A percentile compares a stretch with the other conserved stretches of the same genome.
Evolutionary conservation across 2,113 vertebrate species (phyloP).

Genomic region (Rhinolophus ferrumequinum): DNA sequence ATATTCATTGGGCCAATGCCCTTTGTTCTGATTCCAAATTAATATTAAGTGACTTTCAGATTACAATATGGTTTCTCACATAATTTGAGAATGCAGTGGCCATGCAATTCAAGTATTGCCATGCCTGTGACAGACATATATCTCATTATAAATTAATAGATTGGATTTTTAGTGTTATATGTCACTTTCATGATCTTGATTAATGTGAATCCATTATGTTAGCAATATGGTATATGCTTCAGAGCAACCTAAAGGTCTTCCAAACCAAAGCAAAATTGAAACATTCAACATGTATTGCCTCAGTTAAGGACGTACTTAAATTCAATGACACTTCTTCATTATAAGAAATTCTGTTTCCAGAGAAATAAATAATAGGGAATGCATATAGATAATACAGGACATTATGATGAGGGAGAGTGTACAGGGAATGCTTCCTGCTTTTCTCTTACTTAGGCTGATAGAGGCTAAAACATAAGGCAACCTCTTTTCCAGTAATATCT

Average conservation of each 20-base stretch:
- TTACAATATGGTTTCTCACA: neutral
- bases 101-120: neutral
- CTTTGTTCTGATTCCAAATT: neutral
- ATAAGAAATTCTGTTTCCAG: neutral
- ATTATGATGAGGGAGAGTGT: neutral
- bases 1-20: neutral
- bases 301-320: neutral
- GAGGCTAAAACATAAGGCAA: neutral
- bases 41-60: neutral
- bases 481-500: neutral
- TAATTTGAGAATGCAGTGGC: neutral
- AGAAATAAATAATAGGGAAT: neutral
- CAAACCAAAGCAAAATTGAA: neutral
- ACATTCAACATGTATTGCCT: neutral
- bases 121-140: neutral
- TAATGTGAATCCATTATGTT: neutral
- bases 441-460: neutral
- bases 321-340: neutral
- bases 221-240: neutral
- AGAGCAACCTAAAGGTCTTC: neutral
- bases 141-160: constrained; percentile 26
- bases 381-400: neutral
- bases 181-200: neutral
- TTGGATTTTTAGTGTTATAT: constrained; percentile 35
- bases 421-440: neutral